Conservation (phyloP, 2,113 vertebrate genomes). For the Nothocercus nigrocapillus region DNA sequence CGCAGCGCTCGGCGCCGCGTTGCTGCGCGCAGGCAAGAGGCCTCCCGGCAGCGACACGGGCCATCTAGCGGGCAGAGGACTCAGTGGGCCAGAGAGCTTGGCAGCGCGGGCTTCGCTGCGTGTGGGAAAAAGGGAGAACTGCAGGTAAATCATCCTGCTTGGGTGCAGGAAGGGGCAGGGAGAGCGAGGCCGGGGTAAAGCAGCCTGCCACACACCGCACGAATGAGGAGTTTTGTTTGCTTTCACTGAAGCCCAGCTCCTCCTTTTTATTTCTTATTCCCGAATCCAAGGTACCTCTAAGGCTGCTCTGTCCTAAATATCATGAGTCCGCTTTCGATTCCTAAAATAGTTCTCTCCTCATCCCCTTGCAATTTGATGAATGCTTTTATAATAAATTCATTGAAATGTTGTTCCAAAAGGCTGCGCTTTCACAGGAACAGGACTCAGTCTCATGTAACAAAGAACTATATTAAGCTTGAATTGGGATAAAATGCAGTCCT, state of each 20-base stretch:
- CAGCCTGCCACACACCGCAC: neutral
- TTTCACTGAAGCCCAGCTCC: neutral
- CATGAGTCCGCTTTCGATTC: conserved; percentile 42
- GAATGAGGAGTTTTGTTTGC: neutral
- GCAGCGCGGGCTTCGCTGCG: neutral
- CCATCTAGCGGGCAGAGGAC: conserved; percentile 56
- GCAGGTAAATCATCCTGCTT: neutral
- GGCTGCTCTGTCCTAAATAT: conserved; percentile 3
- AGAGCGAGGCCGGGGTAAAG: neutral
- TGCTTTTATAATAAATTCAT: conserved; percentile 59
- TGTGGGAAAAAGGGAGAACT: neutral
- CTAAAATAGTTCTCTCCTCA: conserved; percentile 36
- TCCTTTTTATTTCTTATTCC: neutral
- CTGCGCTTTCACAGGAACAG: conserved; percentile 55
- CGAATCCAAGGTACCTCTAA: conserved; percentile 20
- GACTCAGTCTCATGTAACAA: conserved; percentile 39
- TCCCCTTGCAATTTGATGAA: neutral
- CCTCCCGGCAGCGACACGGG: neutral
- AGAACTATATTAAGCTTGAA: conserved; percentile 72
- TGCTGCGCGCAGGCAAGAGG: neutral
- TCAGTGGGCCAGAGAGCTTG: neutral
- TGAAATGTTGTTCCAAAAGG: conserved; percentile 65
- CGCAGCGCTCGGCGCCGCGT: neutral
- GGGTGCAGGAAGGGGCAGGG: neutral
- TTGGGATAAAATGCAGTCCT: conserved; percentile 52